These are phyloP conservation scores for Conomelus anceps DNA, from an alignment of 2,888 invertebrate genomes.

Conservation along the genomic window DNA sequence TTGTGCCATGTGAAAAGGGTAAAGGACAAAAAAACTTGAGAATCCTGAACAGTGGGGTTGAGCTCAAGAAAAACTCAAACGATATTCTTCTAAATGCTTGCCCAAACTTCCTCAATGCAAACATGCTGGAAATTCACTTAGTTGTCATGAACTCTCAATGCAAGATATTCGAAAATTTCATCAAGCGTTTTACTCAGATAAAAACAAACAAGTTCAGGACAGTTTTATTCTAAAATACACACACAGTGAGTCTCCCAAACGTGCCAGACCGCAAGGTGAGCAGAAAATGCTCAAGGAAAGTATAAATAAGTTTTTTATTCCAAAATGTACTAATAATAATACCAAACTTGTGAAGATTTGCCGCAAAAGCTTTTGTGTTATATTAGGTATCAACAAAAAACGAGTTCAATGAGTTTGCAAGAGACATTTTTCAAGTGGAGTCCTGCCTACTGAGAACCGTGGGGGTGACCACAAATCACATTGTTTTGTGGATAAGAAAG, in stretches of 20 bases:
- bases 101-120: neutral
- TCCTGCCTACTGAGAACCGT: neutral
- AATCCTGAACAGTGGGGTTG: neutral
- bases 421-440: neutral
- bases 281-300: neutral
- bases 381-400: neutral
- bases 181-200: neutral
- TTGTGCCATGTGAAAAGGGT: neutral
- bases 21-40: neutral
- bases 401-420: neutral
- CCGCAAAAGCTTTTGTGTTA: neutral
- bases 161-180: neutral
- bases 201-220: neutral
- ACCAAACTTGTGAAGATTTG: neutral
- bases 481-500: neutral
- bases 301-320: neutral
- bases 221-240: neutral
- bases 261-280: neutral
- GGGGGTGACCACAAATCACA: neutral
- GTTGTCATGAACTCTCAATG: neutral
- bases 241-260: neutral
- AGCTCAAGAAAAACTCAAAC: neutral
- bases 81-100: neutral
- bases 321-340: neutral
- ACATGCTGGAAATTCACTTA: neutral